Evolutionary conservation across 1,140 invertebrate genomes (phyloP).

Genomic region (Drosophila bocqueti): DNA sequence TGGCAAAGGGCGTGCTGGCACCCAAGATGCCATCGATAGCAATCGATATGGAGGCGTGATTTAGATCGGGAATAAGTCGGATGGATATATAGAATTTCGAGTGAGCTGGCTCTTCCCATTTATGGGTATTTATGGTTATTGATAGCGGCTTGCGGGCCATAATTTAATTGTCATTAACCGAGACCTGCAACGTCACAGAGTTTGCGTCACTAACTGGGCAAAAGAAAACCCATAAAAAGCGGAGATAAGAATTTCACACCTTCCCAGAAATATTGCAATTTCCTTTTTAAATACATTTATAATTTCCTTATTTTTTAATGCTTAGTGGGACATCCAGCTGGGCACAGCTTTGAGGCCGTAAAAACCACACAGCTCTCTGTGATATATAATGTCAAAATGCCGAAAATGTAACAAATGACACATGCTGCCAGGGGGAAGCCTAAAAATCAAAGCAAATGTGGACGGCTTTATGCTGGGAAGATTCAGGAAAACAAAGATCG

Average conservation of each 20-base stretch:
- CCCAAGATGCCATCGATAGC: constrained; percentile 45
- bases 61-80: constrained; percentile 1
- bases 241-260: constrained; percentile 24
- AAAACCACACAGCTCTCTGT: constrained; percentile 28
- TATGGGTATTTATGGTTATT: constrained; percentile 17
- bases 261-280: constrained; percentile 4
- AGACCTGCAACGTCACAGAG: constrained; percentile 17
- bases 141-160: constrained; percentile 19
- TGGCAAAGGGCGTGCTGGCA: constrained; percentile 57
- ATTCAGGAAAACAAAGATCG: constrained; percentile 44
- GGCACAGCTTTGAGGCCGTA: constrained; percentile 23
- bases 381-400: constrained; percentile 60
- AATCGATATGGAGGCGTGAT: constrained; percentile 37
- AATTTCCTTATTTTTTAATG: constrained; percentile 8
- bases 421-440: constrained; percentile 38
- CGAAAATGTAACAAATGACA: constrained; percentile 49
- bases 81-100: constrained; percentile 40
- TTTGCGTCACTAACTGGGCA: constrained; percentile 24
- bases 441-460: constrained; percentile 38
- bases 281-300: background rate
- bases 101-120: constrained; percentile 1
- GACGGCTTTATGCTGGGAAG: constrained; percentile 39
- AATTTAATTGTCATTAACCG: constrained; percentile 28
- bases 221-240: constrained; percentile 8
- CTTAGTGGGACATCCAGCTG: constrained; percentile 37